A percentile compares a stretch with the other conserved stretches of the same genome.
Conservation (phyloP, 2,113 vertebrate species). For the Hoplias malabaricus region DNA sequence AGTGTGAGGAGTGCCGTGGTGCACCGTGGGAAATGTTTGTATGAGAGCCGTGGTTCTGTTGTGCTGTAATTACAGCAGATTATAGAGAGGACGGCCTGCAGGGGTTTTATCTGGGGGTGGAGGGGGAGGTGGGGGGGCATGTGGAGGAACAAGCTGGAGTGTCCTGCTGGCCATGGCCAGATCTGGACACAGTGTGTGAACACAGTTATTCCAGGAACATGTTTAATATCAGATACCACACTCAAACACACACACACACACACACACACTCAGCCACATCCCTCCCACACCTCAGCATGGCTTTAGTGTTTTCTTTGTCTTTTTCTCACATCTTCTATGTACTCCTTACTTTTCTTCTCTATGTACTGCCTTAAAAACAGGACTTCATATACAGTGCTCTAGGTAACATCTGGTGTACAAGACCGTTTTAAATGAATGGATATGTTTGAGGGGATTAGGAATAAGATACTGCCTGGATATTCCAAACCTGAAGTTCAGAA, state of each 20-base stretch:
- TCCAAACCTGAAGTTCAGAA: too few species aligned
- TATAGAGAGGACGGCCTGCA: not conserved
- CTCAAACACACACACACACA: not conserved
- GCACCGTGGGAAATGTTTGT: not conserved
- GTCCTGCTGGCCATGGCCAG: not conserved
- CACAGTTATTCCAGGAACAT: not conserved
- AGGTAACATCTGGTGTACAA: too few species aligned
- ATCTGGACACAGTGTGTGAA: not conserved
- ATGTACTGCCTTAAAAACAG: too few species aligned
- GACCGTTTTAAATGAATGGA: too few species aligned
- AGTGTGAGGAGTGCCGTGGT: constrained; percentile 60
- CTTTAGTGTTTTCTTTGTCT: not conserved
- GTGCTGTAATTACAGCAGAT: constrained; percentile 9
- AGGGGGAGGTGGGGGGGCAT: not conserved
- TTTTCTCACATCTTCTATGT: not conserved
- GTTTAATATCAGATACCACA: constrained; percentile 23
- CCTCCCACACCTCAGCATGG: not conserved
- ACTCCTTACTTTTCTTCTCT: not conserved
- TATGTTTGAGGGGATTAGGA: too few species aligned
- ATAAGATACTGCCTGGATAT: too few species aligned
- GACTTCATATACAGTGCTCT: too few species aligned
- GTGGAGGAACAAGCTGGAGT: not conserved
- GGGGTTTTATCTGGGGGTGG: not conserved
- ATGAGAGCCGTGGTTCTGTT: not conserved
- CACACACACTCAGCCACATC: constrained; percentile 1